These are phyloP conservation scores for Lysandra bellargus DNA, from an alignment of 2,888 invertebrate species.

Conservation along the genomic window DNA sequence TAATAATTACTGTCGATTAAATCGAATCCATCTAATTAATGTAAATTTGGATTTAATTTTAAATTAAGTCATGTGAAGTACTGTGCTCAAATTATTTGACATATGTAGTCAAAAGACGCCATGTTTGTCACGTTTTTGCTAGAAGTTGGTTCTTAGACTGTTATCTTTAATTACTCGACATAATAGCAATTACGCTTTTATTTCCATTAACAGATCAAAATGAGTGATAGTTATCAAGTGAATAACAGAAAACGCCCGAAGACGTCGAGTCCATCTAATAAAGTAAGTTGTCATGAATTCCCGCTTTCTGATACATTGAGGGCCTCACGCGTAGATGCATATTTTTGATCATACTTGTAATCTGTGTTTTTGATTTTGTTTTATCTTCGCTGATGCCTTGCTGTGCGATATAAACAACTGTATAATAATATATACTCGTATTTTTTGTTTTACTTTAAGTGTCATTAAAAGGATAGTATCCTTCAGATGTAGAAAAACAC, in stretches of 20 bases:
- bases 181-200: constrained; percentile 37
- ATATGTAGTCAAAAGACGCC: constrained; percentile 59
- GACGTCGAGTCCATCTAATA: constrained; percentile 53
- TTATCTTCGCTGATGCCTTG: constrained; percentile 40
- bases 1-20: not conserved
- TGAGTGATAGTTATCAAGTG: constrained; percentile 58
- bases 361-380: constrained; percentile 44
- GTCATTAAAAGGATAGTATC: not conserved
- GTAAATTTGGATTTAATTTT: constrained; percentile 17
- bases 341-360: constrained; percentile 45
- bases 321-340: constrained; percentile 61
- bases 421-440: not conserved
- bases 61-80: constrained; percentile 23
- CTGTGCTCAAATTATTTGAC: constrained; percentile 47
- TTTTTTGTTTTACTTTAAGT: not conserved
- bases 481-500: not conserved
- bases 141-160: constrained; percentile 57
- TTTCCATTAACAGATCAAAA: constrained; percentile 44
- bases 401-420: constrained; percentile 37
- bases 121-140: constrained; percentile 78
- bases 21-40: not conserved
- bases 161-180: constrained; percentile 47
- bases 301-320: constrained; percentile 56
- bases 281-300: constrained; percentile 64
- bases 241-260: constrained; percentile 58